A percentile compares a stretch with the other conserved stretches of the same genome.
These are phyloP conservation scores for Nesoenas mayeri DNA, from an alignment of 2,113 vertebrate genomes.

Conservation along the genomic window DNA sequence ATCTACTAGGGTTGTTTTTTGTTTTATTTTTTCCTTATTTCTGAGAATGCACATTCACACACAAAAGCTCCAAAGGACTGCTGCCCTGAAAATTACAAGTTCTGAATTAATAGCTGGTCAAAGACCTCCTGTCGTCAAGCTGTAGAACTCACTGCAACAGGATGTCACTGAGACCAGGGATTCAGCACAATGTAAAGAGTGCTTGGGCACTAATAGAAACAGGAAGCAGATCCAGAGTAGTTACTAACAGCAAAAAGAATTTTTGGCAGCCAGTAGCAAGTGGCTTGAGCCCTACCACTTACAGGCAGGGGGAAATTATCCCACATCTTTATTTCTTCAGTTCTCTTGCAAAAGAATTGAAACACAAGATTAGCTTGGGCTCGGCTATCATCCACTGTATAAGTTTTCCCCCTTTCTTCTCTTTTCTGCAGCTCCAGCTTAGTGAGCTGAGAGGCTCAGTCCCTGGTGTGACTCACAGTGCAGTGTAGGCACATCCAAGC, in stretches of 20 bases:
- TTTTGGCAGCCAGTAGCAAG: background rate
- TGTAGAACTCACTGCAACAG: background rate
- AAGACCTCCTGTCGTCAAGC: background rate
- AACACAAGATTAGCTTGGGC: background rate
- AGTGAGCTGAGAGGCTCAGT: background rate
- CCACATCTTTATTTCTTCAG: background rate
- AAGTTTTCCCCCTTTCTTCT: background rate
- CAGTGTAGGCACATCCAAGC: background rate
- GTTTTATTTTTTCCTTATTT: background rate
- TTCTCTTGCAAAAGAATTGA: background rate
- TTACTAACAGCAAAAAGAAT: background rate
- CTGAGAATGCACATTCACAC: background rate
- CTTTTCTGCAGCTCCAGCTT: background rate
- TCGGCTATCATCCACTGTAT: background rate
- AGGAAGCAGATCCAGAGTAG: background rate
- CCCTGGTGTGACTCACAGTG: background rate
- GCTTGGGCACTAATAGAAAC: background rate
- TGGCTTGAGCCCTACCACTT: background rate
- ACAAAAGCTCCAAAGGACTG: background rate
- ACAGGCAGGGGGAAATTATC: background rate
- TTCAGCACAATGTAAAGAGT: background rate
- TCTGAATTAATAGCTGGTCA: background rate
- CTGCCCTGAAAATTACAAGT: background rate
- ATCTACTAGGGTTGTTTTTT: background rate
- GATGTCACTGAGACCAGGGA: background rate